Evolutionary conservation across 1,140 invertebrate genomes (phyloP), one percentile per base, ranked within the genome.

Genomic region (Leptoteleia sp.): DNA sequence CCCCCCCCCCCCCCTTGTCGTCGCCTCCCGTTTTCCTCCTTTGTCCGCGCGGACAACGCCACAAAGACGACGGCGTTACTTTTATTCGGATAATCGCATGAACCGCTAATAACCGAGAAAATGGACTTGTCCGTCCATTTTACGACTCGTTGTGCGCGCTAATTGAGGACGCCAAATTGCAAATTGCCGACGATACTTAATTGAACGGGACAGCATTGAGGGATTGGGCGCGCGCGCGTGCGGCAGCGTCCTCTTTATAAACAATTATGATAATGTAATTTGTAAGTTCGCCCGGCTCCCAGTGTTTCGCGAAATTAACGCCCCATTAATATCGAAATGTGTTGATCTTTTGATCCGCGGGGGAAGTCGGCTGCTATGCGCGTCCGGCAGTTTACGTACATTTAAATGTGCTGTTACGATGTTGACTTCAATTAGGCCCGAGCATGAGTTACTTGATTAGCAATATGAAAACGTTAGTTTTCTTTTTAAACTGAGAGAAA

Each of bases 61-160:
- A 40, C 19, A 62, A 54, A 43, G 48, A 27, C 19, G 27, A 11
- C 33, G n/a, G 12, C 31, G 27, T 22, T 43, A 54, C 42, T 76
- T 76, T 76, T 57, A 22, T 64, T 50, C 16, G 15, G 12, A 1
- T 29, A 55, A 68, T 70, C 48, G 33, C 42, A 55, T 57, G 55
- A 68, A n/a, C n/a, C 35, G 48, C 25, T 64, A 68, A 55, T 76
- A 43, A 64, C 54, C 38, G 62, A 59, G 72, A 76, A 76, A 70
- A 71, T 77, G 52, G 71, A 77, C 48, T 76, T 68, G 72, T 76
- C 64, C 57, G 73, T 52, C 45, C 31, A 29, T 77, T 70, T 77
- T 62, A 52, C 38, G 59, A 59, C 6, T 54, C 62, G 55, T 70
- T 57, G 61, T 71, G 25, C 9, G 40, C 43, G 52, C 38, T 77